phyloP scores from a whole-genome alignment of 2,888 invertebrate genomes.

The Deroplatys truncata region DNA sequence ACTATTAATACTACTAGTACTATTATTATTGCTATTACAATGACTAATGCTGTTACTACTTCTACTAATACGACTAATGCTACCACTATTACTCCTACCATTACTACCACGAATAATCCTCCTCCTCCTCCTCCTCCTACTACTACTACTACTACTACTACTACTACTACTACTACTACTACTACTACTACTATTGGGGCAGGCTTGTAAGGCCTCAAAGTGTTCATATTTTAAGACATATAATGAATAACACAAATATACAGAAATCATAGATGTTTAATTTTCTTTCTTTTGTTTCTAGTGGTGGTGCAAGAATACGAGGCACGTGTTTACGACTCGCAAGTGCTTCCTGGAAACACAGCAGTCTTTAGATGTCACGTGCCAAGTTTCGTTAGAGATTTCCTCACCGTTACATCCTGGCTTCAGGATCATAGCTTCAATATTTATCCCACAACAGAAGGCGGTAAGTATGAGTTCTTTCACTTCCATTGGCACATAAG shows the following conservation, averaged over 20 bases:
- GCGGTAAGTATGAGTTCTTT: slow-evolving; percentile 16
- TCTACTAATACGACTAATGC: not conserved
- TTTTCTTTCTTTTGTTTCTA: slow-evolving; percentile 13
- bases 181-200: not conserved
- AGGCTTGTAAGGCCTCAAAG: too few relatives aligned
- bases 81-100: not conserved
- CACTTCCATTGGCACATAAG: too few relatives aligned
- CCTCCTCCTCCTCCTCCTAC: too few relatives aligned
- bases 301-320: slow-evolving; percentile 31
- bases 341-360: slow-evolving; percentile 31
- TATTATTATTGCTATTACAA: not conserved
- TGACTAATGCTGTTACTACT: not conserved
- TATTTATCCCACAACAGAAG: slow-evolving; percentile 33
- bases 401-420: slow-evolving; percentile 33
- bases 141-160: not conserved
- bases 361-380: slow-evolving; percentile 32
- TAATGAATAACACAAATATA: too few relatives aligned
- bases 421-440: slow-evolving; percentile 32
- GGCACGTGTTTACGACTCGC: slow-evolving; percentile 28
- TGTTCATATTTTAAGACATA: too few relatives aligned
- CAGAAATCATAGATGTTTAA: too few relatives aligned
- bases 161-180: not conserved
- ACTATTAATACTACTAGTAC: not conserved
- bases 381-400: slow-evolving; percentile 32
- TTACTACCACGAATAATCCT: too few relatives aligned